These are phyloP conservation scores for Chiridota heheva DNA, from an alignment of 35 echinoderm and acorn worm genomes.

Conservation along the genomic window DNA sequence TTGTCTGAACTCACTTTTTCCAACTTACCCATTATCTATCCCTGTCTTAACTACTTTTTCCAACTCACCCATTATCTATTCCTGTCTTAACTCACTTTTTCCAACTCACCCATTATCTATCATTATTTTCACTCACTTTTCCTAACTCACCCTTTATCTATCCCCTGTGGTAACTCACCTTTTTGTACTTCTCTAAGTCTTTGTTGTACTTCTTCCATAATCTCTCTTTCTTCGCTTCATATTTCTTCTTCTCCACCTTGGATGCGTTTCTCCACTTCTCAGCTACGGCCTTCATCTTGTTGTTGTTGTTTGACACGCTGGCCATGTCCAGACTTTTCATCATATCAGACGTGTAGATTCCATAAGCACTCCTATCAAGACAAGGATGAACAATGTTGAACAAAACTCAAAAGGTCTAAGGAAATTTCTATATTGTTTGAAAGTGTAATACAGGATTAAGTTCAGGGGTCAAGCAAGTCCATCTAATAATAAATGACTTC, in stretches of 20 bases:
- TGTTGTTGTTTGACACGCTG: neutral
- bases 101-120: neutral
- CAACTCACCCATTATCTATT: neutral
- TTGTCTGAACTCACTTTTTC: neutral
- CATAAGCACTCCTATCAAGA: slow-evolving; percentile 23
- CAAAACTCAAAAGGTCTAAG: neutral
- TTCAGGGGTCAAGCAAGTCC: too few relatives aligned
- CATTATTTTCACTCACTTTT: neutral
- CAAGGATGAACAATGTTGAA: neutral
- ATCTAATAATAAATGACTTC: too few relatives aligned
- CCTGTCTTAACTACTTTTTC: neutral
- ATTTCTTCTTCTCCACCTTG: slow-evolving; percentile 22
- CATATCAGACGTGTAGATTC: slow-evolving; percentile 22
- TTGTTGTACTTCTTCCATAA: slow-evolving; percentile 35
- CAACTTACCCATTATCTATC: neutral
- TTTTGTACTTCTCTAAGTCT: slow-evolving; percentile 25
- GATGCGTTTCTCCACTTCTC: slow-evolving; percentile 13
- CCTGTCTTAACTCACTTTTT: neutral
- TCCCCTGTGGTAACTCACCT: slow-evolving; percentile 11
- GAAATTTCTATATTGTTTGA: too few relatives aligned
- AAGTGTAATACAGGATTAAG: too few relatives aligned
- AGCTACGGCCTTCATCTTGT: slow-evolving; percentile 28
- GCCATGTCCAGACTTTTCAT: slow-evolving; percentile 10
- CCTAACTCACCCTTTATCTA: neutral
- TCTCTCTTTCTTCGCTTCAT: slow-evolving; percentile 34